phyloP scores from a whole-genome alignment of 2,113 vertebrate species.

The Xiphias gladius region DNA sequence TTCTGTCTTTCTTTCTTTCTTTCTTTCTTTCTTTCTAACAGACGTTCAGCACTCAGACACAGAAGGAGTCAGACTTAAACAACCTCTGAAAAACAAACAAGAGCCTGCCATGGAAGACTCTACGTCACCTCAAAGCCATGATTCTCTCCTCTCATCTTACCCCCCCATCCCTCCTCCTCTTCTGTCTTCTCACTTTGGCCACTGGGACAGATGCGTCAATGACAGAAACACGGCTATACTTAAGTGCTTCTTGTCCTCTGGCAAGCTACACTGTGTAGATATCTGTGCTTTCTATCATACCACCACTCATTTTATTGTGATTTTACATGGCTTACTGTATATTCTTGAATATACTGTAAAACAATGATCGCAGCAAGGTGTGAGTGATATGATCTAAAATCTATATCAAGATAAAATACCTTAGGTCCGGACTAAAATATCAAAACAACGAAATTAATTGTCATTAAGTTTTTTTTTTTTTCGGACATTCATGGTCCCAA shows the following conservation, averaged over 20 bases:
- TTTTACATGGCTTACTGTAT: neutral
- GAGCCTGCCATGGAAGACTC: conserved; percentile 73
- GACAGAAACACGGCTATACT: conserved; percentile 36
- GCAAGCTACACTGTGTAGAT: conserved; percentile 7
- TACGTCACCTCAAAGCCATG: conserved; percentile 58
- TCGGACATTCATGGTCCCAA: too few species aligned
- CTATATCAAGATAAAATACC: too few species aligned
- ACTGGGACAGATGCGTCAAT: conserved; percentile 38
- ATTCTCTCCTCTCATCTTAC: conserved; percentile 59
- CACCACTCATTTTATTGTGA: conserved; percentile 4
- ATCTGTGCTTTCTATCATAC: conserved; percentile 2
- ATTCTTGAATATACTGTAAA: neutral
- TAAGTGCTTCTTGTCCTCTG: neutral
- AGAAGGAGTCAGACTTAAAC: conserved; percentile 17
- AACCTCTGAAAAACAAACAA: conserved; percentile 32
- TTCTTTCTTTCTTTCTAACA: neutral
- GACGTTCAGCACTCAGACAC: neutral
- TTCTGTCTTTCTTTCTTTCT: conserved; percentile 1
- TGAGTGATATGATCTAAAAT: too few species aligned
- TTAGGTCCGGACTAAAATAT: too few species aligned
- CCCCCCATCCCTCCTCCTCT: neutral
- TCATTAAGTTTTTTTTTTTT: too few species aligned
- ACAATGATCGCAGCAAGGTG: too few species aligned
- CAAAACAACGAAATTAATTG: too few species aligned
- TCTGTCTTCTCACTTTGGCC: conserved; percentile 25